Base-by-base conservation (phyloP, 2,113 vertebrate genomes). In the Prionailurus bengalensis region DNA sequence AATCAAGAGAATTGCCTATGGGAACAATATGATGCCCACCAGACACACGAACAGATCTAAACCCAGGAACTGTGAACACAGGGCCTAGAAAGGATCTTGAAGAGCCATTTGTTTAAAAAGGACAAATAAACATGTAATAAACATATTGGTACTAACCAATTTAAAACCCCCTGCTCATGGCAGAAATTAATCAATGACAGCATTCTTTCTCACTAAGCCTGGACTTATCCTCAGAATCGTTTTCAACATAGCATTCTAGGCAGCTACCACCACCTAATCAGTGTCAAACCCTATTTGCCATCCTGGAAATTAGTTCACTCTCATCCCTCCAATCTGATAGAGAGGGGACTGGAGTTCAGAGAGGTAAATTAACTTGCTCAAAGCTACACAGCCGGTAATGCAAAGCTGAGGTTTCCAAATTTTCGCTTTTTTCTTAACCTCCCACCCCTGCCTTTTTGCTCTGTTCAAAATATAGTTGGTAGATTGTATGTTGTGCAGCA, bases 1-100 rank as follows among this genome's bases (percentile, higher is more conserved):
- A 97, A 94, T 97, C 96, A 83, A 94, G 86, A 95, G 92, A 73
- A 65, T 92, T 91, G 68, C 90, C 68, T 92, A 33, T 51, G 51
- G 87, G 79, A 95, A 92, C 88, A 91, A 66, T 48, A 74, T 61
- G 31, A 80, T 68, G 63, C 65, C 79, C 88, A 90, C 36, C 48
- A 95, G 73, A 88, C 48, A 74, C 29, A 90, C 0, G 12, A 92
- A 42, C 8, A 93, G 42, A 93, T 82, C 86, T 55, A 81, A 91
- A 80, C 25, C 45, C 42, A 31, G 48, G 39, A 78, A 83, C 23
- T 63, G 80, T 29, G 33, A 83, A 80, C 15, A 29, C 0, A 45
- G 48, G 27, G 29, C 58, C 58, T 66, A 16, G 36, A 93, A 96
- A 96, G 29, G 45, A 84, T 42, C 51, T 70, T 11, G 29, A 95